Conservation (phyloP, 2,797 vertebrate genomes). For the Mormyrus hasselquistii region DNA sequence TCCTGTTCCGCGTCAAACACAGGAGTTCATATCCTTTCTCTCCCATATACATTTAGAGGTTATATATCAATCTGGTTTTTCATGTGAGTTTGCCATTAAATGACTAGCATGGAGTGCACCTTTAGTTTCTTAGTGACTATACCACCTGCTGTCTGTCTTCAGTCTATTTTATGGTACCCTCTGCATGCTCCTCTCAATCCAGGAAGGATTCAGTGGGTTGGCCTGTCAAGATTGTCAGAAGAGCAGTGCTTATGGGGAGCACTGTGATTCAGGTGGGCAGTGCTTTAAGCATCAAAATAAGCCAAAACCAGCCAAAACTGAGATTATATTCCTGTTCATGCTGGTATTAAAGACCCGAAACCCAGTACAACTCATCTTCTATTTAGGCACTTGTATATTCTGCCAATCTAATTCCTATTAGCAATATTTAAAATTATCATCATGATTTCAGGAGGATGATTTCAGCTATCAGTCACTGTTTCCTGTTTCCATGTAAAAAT, state of each 20-base stretch:
- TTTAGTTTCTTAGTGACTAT: not conserved
- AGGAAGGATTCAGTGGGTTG: constrained; percentile 68
- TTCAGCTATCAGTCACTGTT: not conserved
- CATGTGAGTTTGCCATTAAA: not conserved
- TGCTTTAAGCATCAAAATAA: not conserved
- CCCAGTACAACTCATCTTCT: no score
- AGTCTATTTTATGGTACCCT: not conserved
- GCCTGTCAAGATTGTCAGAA: constrained; percentile 79
- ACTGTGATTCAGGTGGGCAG: constrained; percentile 74
- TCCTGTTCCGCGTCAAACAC: not conserved
- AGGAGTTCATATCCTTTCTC: not conserved
- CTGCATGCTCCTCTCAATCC: not conserved
- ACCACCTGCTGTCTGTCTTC: not conserved
- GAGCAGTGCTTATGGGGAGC: constrained; percentile 61
- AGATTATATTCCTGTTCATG: not conserved
- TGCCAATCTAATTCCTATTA: not conserved
- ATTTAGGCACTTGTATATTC: not conserved
- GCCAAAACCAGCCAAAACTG: not conserved
- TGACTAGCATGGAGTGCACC: not conserved
- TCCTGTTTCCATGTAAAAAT: not conserved
- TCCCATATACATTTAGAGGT: not conserved
- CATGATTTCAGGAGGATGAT: not conserved
- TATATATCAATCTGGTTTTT: not conserved
- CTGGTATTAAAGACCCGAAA: not conserved
- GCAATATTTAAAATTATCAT: not conserved